Percentiles rank a stretch among this genome's conserved stretches.
Evolutionary conservation across 2,797 vertebrate genomes (phyloP).

Genomic region (Scolopax bukidnonensis): DNA sequence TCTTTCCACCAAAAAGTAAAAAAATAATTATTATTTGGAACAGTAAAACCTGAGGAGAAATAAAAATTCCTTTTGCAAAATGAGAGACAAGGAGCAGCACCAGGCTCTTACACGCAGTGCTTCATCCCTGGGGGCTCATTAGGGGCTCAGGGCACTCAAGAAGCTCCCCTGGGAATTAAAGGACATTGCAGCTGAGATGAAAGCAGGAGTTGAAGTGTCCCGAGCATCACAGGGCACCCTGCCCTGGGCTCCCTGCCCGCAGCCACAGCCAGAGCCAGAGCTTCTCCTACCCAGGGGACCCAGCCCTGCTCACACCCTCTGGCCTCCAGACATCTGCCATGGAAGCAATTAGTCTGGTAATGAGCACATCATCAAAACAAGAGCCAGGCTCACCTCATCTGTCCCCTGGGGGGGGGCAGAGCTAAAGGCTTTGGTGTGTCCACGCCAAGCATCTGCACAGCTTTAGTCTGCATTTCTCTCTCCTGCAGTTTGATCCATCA

Average conservation of each 20-base stretch:
- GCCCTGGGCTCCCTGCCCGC: not conserved
- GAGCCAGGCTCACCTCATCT: not conserved
- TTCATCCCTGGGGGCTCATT: not conserved
- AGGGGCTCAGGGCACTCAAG: not conserved
- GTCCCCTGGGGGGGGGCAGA: not conserved
- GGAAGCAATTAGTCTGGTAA: not conserved
- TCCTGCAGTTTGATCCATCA: not conserved
- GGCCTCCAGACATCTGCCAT: not conserved
- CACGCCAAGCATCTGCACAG: not conserved
- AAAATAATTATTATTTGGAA: not conserved
- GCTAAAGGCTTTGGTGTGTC: not conserved
- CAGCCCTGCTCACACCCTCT: not conserved
- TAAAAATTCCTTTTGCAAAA: not conserved
- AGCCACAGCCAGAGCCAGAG: not conserved
- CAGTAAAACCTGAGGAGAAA: not conserved
- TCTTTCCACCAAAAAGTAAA: not conserved
- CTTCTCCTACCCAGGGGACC: not conserved
- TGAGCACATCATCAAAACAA: rapidly evolving
- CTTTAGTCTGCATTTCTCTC: not conserved
- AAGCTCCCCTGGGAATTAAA: not conserved
- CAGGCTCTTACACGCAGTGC: not conserved
- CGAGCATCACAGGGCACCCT: not conserved
- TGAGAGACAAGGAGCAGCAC: not conserved
- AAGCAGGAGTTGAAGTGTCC: not conserved
- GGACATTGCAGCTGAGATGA: not conserved